Evolutionary conservation across 2,888 invertebrate species (phyloP).

Genomic region (Cenopis cana): DNA sequence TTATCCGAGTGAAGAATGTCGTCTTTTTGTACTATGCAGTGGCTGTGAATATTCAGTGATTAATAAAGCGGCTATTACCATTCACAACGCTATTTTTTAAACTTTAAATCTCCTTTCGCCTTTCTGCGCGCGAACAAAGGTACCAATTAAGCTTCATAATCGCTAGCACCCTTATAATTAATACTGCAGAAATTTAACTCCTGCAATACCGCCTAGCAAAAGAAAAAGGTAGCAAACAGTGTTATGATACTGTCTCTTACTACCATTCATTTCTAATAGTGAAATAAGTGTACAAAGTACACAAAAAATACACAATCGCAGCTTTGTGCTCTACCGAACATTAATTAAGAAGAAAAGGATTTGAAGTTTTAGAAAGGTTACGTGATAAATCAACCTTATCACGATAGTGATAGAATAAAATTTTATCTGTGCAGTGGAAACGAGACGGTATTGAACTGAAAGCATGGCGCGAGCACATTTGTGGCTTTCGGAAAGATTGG

Average conservation of each 20-base stretch:
- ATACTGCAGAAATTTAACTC: conserved; percentile 77
- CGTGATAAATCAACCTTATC: conserved; percentile 55
- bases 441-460: conserved; percentile 53
- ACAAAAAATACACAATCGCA: conserved; percentile 76
- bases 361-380: conserved; percentile 59
- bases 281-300: conserved; percentile 61
- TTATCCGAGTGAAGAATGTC: not conserved
- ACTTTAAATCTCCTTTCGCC: conserved; percentile 65
- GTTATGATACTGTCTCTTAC: conserved; percentile 11
- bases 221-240: conserved; percentile 3
- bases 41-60: conserved; percentile 22
- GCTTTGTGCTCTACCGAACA: conserved; percentile 77
- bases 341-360: conserved; percentile 76
- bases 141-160: conserved; percentile 76
- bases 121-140: conserved; percentile 67
- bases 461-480: conserved; percentile 59
- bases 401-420: conserved; percentile 48
- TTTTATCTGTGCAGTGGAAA: conserved; percentile 47
- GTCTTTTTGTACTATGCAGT: conserved; percentile 3
- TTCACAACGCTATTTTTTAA: conserved; percentile 60
- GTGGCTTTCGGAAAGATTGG: conserved; percentile 63
- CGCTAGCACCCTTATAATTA: conserved; percentile 75
- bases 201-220: conserved; percentile 52
- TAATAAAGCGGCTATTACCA: conserved; percentile 36
- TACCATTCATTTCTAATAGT: not conserved